A percentile compares a stretch with the other conserved stretches of the same genome.
These are phyloP conservation scores for Germaria angustata DNA, from an alignment of 2,888 invertebrate species.

Conservation along the genomic window DNA sequence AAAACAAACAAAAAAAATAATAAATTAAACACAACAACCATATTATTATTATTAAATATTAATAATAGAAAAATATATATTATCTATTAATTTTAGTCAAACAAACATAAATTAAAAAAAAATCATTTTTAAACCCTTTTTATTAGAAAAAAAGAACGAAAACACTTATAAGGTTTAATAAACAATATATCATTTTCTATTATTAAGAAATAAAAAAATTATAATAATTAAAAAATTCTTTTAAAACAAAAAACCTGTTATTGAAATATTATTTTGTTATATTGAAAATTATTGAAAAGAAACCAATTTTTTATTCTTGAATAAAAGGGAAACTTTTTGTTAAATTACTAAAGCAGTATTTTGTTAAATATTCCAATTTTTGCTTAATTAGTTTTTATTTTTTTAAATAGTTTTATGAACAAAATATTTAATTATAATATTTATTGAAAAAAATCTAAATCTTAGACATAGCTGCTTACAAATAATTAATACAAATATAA, in stretches of 20 bases:
- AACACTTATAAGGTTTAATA: slow-evolving; percentile 49
- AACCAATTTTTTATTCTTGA: slow-evolving; percentile 47
- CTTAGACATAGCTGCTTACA: slow-evolving; percentile 65
- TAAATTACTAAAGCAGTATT: slow-evolving; percentile 64
- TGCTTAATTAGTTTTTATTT: slow-evolving; percentile 33
- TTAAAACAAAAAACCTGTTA: slow-evolving; percentile 70
- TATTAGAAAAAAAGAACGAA: slow-evolving; percentile 62
- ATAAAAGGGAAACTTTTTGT: slow-evolving; percentile 42
- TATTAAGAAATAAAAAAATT: slow-evolving; percentile 32
- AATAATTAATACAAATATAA: slow-evolving; percentile 56
- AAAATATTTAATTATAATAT: slow-evolving; percentile 48
- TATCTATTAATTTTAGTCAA: slow-evolving; percentile 56
- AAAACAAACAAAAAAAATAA: slow-evolving; percentile 46
- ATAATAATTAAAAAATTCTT: slow-evolving; percentile 14
- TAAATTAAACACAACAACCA: slow-evolving; percentile 61
- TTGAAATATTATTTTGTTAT: slow-evolving; percentile 74
- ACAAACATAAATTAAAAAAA: slow-evolving; percentile 26
- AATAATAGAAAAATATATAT: slow-evolving; percentile 63
- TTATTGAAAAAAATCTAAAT: slow-evolving; percentile 35
- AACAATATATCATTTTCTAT: slow-evolving; percentile 66
- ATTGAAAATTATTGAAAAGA: slow-evolving; percentile 68
- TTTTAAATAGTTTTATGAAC: slow-evolving; percentile 49
- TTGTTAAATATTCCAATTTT: slow-evolving; percentile 62
- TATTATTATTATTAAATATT: slow-evolving; percentile 69
- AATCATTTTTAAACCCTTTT: slow-evolving; percentile 63